These are phyloP conservation scores for crab-eating macaque (Macaca fascicularis) DNA, from an alignment of 2,113 vertebrate species.

Conservation along the genomic window DNA sequence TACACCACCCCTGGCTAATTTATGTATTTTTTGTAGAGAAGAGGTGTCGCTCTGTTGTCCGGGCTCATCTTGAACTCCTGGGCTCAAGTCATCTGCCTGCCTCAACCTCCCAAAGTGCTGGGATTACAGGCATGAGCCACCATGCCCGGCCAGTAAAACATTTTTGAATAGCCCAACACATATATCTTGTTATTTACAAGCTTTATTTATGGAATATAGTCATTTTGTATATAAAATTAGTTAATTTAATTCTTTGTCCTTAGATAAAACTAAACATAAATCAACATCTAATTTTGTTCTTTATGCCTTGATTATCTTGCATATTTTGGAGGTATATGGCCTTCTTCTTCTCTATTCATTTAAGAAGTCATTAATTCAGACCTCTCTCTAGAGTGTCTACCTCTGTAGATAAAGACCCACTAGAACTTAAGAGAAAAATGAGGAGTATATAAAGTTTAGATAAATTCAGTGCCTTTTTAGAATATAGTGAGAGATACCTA, in stretches of 20 bases:
- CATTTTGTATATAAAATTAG: too few relatives aligned
- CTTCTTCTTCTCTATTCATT: background rate
- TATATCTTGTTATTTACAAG: background rate
- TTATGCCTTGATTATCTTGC: background rate
- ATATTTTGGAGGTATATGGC: background rate
- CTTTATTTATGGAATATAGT: too few relatives aligned
- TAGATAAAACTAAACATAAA: background rate
- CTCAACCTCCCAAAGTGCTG: too few relatives aligned
- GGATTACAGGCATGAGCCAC: too few relatives aligned
- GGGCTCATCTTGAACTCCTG: too few relatives aligned
- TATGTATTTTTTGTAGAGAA: too few relatives aligned
- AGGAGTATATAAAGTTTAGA: background rate
- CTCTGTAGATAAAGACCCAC: background rate
- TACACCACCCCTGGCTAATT: too few relatives aligned
- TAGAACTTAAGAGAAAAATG: background rate
- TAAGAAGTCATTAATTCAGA: background rate
- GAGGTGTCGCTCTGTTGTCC: too few relatives aligned
- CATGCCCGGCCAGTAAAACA: background rate
- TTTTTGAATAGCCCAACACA: background rate
- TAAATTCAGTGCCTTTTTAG: background rate
- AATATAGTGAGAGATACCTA: background rate
- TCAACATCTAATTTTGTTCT: background rate
- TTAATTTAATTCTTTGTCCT: background rate
- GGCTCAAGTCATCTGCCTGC: too few relatives aligned
- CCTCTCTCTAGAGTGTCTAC: background rate